Evolutionary conservation across 2,888 invertebrate genomes (phyloP).

Genomic region (Hypercompe scribonia): DNA sequence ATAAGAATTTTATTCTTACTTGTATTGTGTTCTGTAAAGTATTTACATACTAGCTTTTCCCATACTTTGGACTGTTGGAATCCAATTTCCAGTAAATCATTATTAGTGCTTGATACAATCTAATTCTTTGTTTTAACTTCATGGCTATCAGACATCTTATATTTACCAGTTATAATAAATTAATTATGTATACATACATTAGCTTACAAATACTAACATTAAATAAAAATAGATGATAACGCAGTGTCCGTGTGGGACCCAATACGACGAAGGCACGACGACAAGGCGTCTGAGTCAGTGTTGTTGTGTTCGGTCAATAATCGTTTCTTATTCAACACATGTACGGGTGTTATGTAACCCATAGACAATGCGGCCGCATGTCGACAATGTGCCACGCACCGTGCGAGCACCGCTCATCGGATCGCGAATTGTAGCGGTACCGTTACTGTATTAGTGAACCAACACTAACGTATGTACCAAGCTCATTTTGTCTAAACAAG

Average conservation of each 20-base stretch:
- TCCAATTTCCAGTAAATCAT: too few species aligned
- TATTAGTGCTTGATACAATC: not conserved
- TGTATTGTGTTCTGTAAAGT: too few species aligned
- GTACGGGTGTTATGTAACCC: slow-evolving; percentile 23
- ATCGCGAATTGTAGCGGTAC: slow-evolving; percentile 14
- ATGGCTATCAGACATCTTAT: not conserved
- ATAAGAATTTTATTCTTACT: too few species aligned
- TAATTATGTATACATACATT: not conserved
- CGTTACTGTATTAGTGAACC: slow-evolving; percentile 16
- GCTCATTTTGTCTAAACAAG: not conserved
- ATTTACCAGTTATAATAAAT: not conserved
- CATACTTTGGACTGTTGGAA: too few species aligned
- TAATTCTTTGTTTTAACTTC: not conserved
- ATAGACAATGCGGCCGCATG: slow-evolving; percentile 22
- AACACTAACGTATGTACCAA: not conserved
- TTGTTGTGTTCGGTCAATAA: slow-evolving; percentile 20
- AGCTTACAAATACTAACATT: not conserved
- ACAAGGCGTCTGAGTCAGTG: slow-evolving; percentile 18
- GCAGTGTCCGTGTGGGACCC: not conserved
- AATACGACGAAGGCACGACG: not conserved
- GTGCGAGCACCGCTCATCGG: slow-evolving; percentile 5
- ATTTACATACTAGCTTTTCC: too few species aligned
- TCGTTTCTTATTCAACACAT: slow-evolving; percentile 22
- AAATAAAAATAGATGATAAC: not conserved
- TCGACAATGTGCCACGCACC: not conserved